phyloP scores from a whole-genome alignment of 2,888 invertebrate genomes.

The Agonopterix arenella region DNA sequence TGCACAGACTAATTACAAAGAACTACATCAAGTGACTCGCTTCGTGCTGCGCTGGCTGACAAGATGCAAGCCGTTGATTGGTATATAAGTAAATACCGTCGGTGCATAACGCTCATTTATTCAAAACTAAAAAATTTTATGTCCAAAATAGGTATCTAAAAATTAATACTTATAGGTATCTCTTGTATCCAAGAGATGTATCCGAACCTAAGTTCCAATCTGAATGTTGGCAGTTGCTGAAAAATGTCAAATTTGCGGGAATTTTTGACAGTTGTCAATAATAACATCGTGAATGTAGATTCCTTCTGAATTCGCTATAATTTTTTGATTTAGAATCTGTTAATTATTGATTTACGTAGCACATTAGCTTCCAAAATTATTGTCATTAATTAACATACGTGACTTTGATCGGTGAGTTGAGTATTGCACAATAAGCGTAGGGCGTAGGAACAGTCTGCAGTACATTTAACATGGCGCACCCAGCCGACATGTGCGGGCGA shows the following conservation, averaged over 20 bases:
- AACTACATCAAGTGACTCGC: too few species aligned
- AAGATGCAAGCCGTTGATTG: too few species aligned
- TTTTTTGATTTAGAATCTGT: conserved; percentile 19
- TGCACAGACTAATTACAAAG: too few species aligned
- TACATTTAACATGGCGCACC: conserved; percentile 67
- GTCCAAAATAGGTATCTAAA: too few species aligned
- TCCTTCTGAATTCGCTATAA: conserved; percentile 31
- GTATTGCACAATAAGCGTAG: conserved; percentile 29
- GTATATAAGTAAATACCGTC: too few species aligned
- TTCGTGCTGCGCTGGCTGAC: too few species aligned
- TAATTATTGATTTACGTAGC: conserved; percentile 14
- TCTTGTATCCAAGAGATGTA: too few species aligned
- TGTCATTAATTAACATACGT: conserved; percentile 24
- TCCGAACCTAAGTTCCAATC: conserved; percentile 3
- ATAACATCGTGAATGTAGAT: conserved; percentile 54
- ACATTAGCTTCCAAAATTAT: conserved; percentile 12
- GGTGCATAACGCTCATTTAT: neutral
- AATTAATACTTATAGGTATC: too few species aligned
- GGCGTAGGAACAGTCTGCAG: conserved; percentile 34
- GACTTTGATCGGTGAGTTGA: conserved; percentile 50
- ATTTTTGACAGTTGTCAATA: conserved; percentile 71
- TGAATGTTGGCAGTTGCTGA: conserved; percentile 11
- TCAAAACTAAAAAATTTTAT: neutral
- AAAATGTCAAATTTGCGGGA: conserved; percentile 65
- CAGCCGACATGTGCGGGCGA: conserved; percentile 64